phyloP scores from a whole-genome alignment of 2,888 invertebrate species.

The Microctonus hyperodae region DNA sequence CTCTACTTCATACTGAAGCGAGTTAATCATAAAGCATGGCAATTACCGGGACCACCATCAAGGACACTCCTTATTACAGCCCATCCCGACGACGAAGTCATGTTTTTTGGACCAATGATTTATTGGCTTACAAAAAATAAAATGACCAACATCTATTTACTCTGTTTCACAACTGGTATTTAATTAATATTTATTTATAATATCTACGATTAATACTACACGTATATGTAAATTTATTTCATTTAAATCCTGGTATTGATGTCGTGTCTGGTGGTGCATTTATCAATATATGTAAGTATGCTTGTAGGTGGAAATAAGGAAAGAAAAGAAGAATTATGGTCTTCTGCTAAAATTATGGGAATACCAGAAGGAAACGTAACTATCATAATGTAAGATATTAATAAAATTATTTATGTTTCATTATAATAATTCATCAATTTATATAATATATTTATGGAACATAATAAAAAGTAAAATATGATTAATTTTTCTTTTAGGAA shows the following conservation, averaged over 20 bases:
- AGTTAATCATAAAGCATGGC: slow-evolving; percentile 57
- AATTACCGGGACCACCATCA: slow-evolving; percentile 58
- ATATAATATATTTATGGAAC: too few species aligned
- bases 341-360: slow-evolving; percentile 81
- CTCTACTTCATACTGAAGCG: slow-evolving; percentile 54
- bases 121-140: slow-evolving; percentile 71
- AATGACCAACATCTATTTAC: slow-evolving; percentile 75
- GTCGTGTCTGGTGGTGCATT: slow-evolving; percentile 19
- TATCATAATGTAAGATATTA: slow-evolving; percentile 63
- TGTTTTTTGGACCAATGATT: slow-evolving; percentile 97
- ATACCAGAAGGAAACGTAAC: slow-evolving; percentile 80
- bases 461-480: neutral
- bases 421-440: too few species aligned
- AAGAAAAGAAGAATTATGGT: slow-evolving; percentile 82
- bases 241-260: neutral
- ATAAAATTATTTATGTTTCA: too few species aligned
- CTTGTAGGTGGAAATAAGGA: slow-evolving; percentile 55
- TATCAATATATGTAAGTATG: slow-evolving; percentile 38
- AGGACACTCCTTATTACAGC: slow-evolving; percentile 85
- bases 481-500: slow-evolving; percentile 65
- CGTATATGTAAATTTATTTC: neutral
- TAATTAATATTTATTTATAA: neutral
- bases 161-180: slow-evolving; percentile 86
- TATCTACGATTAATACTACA: neutral
- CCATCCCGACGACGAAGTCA: slow-evolving; percentile 98